Evolutionary conservation across 2,888 invertebrate species (phyloP).

Genomic region (Hemistola chrysoprasaria): DNA sequence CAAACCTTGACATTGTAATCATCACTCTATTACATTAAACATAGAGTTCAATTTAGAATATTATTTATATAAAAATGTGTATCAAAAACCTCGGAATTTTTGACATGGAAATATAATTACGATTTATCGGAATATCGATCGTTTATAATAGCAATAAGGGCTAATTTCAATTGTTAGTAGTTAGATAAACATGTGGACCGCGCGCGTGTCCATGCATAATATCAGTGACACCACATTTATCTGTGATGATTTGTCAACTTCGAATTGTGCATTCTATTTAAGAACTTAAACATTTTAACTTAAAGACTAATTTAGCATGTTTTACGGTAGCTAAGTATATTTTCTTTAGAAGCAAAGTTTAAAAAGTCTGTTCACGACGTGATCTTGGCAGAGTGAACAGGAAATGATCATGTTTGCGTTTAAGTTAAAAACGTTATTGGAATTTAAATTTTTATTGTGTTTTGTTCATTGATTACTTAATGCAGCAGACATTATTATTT

Average conservation of each 20-base stretch:
- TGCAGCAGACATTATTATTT: too few species aligned
- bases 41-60: conserved; percentile 37
- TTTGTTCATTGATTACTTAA: neutral
- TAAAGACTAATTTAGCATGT: conserved; percentile 26
- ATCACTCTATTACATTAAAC: conserved; percentile 40
- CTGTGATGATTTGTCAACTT: conserved; percentile 76
- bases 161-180: conserved; percentile 33
- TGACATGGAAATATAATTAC: conserved; percentile 23
- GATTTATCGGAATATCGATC: conserved; percentile 29
- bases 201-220: conserved; percentile 77
- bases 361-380: conserved; percentile 58
- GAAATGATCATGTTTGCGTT: conserved; percentile 20
- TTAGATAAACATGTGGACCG: conserved; percentile 43
- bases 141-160: conserved; percentile 31
- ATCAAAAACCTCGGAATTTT: conserved; percentile 32
- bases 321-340: conserved; percentile 38
- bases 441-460: conserved; percentile 11
- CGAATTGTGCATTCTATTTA: conserved; percentile 20
- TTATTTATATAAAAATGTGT: conserved; percentile 33
- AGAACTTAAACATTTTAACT: neutral
- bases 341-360: conserved; percentile 52
- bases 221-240: conserved; percentile 68
- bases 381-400: conserved; percentile 44
- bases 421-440: conserved; percentile 7
- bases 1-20: conserved; percentile 46